phyloP scores from a whole-genome alignment of 2,797 vertebrate species.

The Oreochromis grahami region DNA sequence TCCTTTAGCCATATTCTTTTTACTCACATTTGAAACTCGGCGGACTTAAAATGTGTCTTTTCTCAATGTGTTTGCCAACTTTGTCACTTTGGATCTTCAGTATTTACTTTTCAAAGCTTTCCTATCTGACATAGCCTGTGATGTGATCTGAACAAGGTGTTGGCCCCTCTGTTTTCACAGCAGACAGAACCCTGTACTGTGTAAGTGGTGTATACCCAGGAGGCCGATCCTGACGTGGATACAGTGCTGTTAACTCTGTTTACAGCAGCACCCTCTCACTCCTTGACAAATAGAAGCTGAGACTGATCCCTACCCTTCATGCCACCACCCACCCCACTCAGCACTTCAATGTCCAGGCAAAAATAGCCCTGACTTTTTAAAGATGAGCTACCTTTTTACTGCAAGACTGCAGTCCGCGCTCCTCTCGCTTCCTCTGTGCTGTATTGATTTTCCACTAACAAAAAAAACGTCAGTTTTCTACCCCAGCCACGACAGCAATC shows the following conservation, averaged over 20 bases:
- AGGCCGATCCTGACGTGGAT: slow-evolving; percentile 37
- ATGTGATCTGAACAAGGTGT: slow-evolving; percentile 49
- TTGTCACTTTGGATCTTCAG: slow-evolving; percentile 11
- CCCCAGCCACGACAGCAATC: slow-evolving; percentile 43
- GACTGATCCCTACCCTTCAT: slow-evolving; percentile 61
- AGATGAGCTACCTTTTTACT: slow-evolving; percentile 61
- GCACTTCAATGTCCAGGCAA: slow-evolving; percentile 62
- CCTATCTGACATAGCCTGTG: not conserved
- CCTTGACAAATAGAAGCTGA: slow-evolving; percentile 53
- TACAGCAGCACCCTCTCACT: slow-evolving; percentile 54
- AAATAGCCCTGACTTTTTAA: slow-evolving; percentile 71
- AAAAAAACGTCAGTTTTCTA: slow-evolving; percentile 48
- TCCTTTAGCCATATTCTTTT: not conserved
- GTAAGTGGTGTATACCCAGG: slow-evolving; percentile 40
- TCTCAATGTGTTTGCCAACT: not conserved
- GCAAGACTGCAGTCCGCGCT: slow-evolving; percentile 55
- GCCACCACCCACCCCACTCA: slow-evolving; percentile 49
- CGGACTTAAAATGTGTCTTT: not conserved
- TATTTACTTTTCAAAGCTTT: slow-evolving; percentile 3
- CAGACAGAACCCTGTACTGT: slow-evolving; percentile 27
- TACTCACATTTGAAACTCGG: not conserved
- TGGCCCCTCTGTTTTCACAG: slow-evolving; percentile 26
- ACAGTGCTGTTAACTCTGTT: slow-evolving; percentile 58
- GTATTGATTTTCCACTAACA: slow-evolving; percentile 72
- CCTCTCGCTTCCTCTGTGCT: slow-evolving; percentile 36